Percentiles rank a stretch among this genome's conserved stretches.
phyloP scores from a whole-genome alignment of 2,113 vertebrate species.

The Rutilus rutilus region DNA sequence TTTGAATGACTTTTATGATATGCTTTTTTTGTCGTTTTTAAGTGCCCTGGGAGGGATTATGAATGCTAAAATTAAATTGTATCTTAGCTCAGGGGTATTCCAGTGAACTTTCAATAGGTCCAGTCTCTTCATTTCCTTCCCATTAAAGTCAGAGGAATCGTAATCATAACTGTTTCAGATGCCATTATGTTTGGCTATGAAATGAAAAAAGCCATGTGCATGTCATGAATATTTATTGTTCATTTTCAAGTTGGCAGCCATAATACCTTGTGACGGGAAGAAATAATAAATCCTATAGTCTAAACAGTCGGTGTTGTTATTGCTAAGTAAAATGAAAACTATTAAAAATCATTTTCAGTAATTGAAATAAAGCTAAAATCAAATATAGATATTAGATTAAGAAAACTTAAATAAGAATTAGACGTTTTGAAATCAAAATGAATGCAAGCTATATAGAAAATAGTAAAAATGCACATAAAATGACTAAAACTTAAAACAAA shows the following conservation, averaged over 20 bases:
- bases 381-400: background rate
- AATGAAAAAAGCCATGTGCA: background rate
- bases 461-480: background rate
- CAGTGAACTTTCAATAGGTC: background rate
- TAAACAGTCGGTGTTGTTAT: background rate
- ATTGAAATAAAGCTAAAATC: background rate
- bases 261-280: background rate
- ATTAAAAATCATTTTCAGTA: background rate
- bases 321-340: background rate
- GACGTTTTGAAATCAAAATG: background rate
- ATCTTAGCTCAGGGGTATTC: background rate
- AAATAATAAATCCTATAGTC: background rate
- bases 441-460: background rate
- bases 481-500: background rate
- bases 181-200: background rate
- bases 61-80: background rate
- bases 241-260: conserved; percentile 7
- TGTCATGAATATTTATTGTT: background rate
- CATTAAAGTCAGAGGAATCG: background rate
- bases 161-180: background rate
- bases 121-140: background rate
- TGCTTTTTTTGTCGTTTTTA: background rate
- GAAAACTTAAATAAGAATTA: background rate
- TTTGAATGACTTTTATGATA: background rate
- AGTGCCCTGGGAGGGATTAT: background rate